A percentile compares a stretch with the other conserved stretches of the same genome.
These are phyloP conservation scores for Vannuccia rotundouncinata DNA, from an alignment of 2,888 invertebrate species.

Conservation along the genomic window DNA sequence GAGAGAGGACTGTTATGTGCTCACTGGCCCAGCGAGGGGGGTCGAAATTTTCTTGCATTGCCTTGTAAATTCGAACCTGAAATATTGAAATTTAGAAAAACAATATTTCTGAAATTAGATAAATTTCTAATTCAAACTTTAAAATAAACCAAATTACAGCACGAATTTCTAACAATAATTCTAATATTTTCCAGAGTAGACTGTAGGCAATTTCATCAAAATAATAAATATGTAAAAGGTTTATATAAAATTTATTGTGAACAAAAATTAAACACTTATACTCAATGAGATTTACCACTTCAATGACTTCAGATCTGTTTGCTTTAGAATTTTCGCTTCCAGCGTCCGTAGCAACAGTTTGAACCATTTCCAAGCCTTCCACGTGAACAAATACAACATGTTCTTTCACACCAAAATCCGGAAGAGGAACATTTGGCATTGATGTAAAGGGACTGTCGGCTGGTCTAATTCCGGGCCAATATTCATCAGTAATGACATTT, in stretches of 20 bases:
- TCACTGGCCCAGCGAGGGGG: constrained; percentile 33
- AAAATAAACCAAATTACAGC: too few species aligned
- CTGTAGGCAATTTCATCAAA: too few species aligned
- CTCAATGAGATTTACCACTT: constrained; percentile 25
- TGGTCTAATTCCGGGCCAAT: constrained; percentile 24
- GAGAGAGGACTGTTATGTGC: constrained; percentile 44
- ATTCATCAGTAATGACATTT: neutral
- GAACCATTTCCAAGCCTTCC: constrained; percentile 11
- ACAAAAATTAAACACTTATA: too few species aligned
- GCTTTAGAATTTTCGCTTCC: constrained; percentile 29
- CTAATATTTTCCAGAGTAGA: too few species aligned
- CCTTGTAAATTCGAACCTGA: too few species aligned
- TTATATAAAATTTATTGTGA: too few species aligned
- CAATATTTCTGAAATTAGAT: too few species aligned
- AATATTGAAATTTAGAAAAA: too few species aligned
- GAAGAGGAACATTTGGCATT: neutral
- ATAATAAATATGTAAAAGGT: too few species aligned
- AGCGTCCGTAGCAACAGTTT: constrained; percentile 5
- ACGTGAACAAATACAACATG: constrained; percentile 13
- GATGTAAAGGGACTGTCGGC: neutral
- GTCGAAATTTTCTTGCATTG: too few species aligned
- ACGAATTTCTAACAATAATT: too few species aligned
- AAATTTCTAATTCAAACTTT: too few species aligned
- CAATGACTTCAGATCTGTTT: constrained; percentile 2
- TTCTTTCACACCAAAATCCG: neutral